phyloP scores from a whole-genome alignment of 2,888 invertebrate genomes.

The Temnothorax ravouxi region DNA sequence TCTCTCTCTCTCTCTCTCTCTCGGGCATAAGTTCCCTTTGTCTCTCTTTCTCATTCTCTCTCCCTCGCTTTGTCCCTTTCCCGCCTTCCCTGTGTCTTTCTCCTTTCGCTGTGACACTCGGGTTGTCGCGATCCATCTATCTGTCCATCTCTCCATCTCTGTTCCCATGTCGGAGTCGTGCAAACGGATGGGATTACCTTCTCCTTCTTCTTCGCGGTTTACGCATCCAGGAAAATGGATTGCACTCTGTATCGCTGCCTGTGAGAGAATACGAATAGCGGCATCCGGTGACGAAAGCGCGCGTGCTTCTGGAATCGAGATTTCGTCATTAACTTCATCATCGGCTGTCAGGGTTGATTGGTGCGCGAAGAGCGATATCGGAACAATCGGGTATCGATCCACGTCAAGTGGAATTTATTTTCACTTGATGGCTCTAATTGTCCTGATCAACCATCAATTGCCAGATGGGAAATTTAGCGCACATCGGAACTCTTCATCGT shows the following conservation, averaged over 20 bases:
- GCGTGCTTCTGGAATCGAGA: constrained; percentile 19
- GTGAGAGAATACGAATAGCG: constrained; percentile 25
- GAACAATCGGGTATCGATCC: not conserved
- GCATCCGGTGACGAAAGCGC: not conserved
- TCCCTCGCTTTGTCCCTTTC: not conserved
- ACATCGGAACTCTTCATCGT: not conserved
- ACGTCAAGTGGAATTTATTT: not conserved
- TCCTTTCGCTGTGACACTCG: constrained; percentile 41
- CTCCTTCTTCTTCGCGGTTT: constrained; percentile 63
- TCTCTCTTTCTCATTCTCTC: constrained; percentile 76
- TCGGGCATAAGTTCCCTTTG: constrained; percentile 25
- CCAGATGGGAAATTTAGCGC: not conserved
- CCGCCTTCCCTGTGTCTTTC: constrained; percentile 5
- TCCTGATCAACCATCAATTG: not conserved
- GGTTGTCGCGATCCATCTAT: constrained; percentile 56
- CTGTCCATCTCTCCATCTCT: constrained; percentile 54
- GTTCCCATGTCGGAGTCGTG: constrained; percentile 70
- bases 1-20: not conserved
- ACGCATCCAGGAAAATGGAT: constrained; percentile 69
- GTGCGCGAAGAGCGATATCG: constrained; percentile 3
- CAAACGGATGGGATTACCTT: constrained; percentile 79
- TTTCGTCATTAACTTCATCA: constrained; percentile 51
- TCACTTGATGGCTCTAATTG: constrained; percentile 1
- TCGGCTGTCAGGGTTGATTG: constrained; percentile 21
- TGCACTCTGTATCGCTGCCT: constrained; percentile 56